These are phyloP conservation scores for Nycteola revayana DNA, from an alignment of 2,888 invertebrate genomes.

Conservation along the genomic window DNA sequence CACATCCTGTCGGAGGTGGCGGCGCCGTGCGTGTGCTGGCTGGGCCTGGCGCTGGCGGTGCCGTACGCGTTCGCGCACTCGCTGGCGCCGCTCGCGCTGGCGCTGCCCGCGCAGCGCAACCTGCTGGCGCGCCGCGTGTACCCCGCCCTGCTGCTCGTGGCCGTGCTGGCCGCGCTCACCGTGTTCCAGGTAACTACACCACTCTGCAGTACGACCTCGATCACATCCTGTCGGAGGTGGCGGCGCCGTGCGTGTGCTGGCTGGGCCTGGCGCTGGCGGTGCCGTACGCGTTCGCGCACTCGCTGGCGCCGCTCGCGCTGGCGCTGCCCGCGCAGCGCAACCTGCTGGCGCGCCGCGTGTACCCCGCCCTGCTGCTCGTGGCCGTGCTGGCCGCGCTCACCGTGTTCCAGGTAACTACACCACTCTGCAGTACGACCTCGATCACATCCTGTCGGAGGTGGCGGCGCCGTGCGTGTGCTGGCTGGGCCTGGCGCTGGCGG, in stretches of 20 bases:
- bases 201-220: no score
- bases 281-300: constrained; percentile 96
- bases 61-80: constrained; percentile 95
- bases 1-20: no score
- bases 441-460: no score
- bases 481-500: constrained; percentile 93
- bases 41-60: constrained; percentile 93
- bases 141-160: constrained; percentile 86
- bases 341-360: constrained; percentile 54
- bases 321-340: constrained; percentile 78
- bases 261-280: constrained; percentile 93
- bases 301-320: constrained; percentile 97
- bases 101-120: constrained; percentile 57
- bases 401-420: constrained; percentile 66
- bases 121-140: constrained; percentile 93
- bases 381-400: constrained; percentile 91
- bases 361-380: constrained; percentile 86
- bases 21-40: constrained; percentile 88
- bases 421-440: no score
- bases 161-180: constrained; percentile 80
- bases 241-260: constrained; percentile 75
- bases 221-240: no score
- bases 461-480: constrained; percentile 94
- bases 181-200: constrained; percentile 60
- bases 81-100: constrained; percentile 85